Base-by-base conservation (phyloP, 2,113 vertebrate genomes). In the Raja brachyura region DNA sequence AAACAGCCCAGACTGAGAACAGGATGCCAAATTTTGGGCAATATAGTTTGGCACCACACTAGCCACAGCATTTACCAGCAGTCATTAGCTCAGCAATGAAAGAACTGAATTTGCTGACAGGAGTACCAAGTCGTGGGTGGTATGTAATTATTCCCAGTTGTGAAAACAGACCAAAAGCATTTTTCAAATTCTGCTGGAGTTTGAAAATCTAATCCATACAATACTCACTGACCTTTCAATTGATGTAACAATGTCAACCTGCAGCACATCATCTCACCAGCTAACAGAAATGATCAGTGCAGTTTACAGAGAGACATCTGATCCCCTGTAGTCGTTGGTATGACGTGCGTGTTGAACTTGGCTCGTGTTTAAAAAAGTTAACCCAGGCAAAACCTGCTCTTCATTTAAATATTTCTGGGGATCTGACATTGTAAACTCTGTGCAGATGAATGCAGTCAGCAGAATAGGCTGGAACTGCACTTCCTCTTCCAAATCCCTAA, bases 401-500 rank as follows among this genome's bases (percentile, higher is more conserved):
- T 88, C 59, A 88, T 88, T 88, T 88, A 63, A 63, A 88, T 6
- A n/a, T 88, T 88, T 14, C 59, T 63, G 83, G 83, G 14, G 11
- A 88, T 66, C 83, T 66, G 83, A 18, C 59, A 88, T 63, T 88
- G n/a, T 88, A 61, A 63, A 88, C 83, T 63, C n/a, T 0, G 83
- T 31, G n/a, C 59, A 63, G 59, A 88, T 88, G 59, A 63, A 63
- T 88, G 59, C n/a, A 31, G 14, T 63, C 83, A 31, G 83, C 9
- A 61, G 31, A 16, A 59, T 25, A 86, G 83, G 18, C 4, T 63
- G 28, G n/a, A 66, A 88, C 83, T n/a, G 59, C 59, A 59, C 83
- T 88, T 88, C 83, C 59, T 88, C 59, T 88, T 88, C 83, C 59
- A 88, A 88, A 88, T 88, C 83, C 28, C 83, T 14, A 88, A 88